These are phyloP conservation scores for Origma solitaria DNA, from an alignment of 2,113 vertebrate genomes.

Conservation along the genomic window DNA sequence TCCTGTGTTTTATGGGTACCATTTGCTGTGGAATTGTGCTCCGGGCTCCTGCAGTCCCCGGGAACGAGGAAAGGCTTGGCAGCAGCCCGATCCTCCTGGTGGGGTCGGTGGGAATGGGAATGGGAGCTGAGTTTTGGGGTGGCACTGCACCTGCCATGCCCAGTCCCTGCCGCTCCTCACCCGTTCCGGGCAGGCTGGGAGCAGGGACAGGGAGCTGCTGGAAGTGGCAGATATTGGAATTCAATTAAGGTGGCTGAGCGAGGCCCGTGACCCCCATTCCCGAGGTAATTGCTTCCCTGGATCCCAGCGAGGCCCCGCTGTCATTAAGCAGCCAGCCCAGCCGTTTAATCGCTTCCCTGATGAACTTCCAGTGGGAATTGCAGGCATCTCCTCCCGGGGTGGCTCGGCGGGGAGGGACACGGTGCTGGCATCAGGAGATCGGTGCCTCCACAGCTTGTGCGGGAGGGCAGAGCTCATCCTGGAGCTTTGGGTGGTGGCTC, in stretches of 20 bases:
- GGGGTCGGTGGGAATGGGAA: background rate
- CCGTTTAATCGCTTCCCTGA: conserved; percentile 55
- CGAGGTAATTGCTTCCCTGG: conserved; percentile 82
- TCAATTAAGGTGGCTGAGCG: conserved; percentile 82
- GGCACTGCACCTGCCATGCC: fast-evolving
- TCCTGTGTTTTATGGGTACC: background rate
- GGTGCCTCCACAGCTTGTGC: fast-evolving
- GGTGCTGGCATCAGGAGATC: background rate
- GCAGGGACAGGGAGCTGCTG: background rate
- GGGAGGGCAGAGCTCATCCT: background rate
- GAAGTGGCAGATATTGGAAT: conserved; percentile 77
- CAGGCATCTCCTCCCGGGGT: background rate
- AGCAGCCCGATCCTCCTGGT: fast-evolving
- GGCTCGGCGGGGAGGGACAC: background rate
- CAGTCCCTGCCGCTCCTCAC: background rate
- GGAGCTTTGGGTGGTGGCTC: fast-evolving
- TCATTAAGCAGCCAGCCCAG: conserved; percentile 73
- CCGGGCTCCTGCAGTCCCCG: background rate
- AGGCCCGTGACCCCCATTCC: conserved; percentile 80
- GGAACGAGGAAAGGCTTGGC: background rate
- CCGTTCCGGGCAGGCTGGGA: background rate
- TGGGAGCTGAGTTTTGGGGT: background rate
- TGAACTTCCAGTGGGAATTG: background rate
- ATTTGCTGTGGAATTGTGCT: fast-evolving
- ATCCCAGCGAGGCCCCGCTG: conserved; percentile 58